Percentiles rank a stretch among this genome's conserved stretches.
Conservation (phyloP, 1,140 invertebrate genomes). For the Lasioglossum albipes region DNA sequence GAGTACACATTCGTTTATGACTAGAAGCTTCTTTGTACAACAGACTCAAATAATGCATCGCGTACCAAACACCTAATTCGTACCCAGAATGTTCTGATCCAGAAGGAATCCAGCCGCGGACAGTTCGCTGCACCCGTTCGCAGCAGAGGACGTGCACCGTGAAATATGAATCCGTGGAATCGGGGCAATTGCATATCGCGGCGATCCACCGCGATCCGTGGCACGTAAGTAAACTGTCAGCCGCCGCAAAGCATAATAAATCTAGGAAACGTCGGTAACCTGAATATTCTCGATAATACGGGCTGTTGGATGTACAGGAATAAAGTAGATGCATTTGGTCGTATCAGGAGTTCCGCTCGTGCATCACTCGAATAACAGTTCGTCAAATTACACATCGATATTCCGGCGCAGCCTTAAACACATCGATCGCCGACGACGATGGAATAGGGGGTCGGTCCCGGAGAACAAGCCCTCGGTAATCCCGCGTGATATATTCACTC, state of each 20-base stretch:
- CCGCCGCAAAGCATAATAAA: slow-evolving; percentile 54
- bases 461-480: neutral
- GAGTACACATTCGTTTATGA: too few species aligned
- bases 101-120: too few species aligned
- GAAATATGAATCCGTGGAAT: slow-evolving; percentile 46
- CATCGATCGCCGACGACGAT: slow-evolving; percentile 5
- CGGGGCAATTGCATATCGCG: slow-evolving; percentile 44
- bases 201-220: slow-evolving; percentile 37
- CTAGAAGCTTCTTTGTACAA: too few species aligned
- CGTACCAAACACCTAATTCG: too few species aligned
- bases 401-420: neutral
- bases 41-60: too few species aligned
- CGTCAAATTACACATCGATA: slow-evolving; percentile 17
- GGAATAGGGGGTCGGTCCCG: too few species aligned
- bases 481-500: too few species aligned
- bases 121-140: neutral
- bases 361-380: slow-evolving; percentile 21
- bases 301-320: slow-evolving; percentile 20
- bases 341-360: neutral
- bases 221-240: slow-evolving; percentile 61
- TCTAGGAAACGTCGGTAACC: slow-evolving; percentile 57
- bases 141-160: slow-evolving; percentile 9
- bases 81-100: neutral
- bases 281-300: slow-evolving; percentile 50
- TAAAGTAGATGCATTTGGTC: slow-evolving; percentile 2